Evolutionary conservation across 2,113 vertebrate genomes (phyloP).

Genomic region (Platanista minor): DNA sequence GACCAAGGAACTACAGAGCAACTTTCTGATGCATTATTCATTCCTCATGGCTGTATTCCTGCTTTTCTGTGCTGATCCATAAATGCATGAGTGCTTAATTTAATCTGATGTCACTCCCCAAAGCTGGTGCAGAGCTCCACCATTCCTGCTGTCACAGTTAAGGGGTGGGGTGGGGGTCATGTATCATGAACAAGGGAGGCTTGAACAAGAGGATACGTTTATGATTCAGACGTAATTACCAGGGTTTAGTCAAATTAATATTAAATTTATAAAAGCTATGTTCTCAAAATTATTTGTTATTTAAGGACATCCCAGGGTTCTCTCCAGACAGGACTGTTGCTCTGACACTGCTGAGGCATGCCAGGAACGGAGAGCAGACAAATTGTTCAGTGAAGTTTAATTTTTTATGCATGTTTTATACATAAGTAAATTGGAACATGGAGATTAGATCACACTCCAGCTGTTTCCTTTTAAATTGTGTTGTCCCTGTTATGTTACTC

Average conservation of each 20-base stretch:
- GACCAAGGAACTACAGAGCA: slow-evolving; percentile 58
- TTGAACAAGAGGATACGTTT: slow-evolving; percentile 46
- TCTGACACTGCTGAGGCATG: slow-evolving; percentile 54
- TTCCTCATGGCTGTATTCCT: slow-evolving; percentile 63
- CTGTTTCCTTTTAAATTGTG: slow-evolving; percentile 78
- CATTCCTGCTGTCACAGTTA: slow-evolving; percentile 43
- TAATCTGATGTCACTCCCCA: slow-evolving; percentile 77
- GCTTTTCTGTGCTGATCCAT: slow-evolving; percentile 69
- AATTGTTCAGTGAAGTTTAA: slow-evolving; percentile 78
- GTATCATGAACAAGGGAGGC: slow-evolving; percentile 33
- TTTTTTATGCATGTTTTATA: slow-evolving; percentile 82
- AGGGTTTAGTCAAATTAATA: slow-evolving; percentile 76
- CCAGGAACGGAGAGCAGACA: slow-evolving; percentile 72
- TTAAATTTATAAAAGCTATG: slow-evolving; percentile 66
- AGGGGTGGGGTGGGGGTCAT: slow-evolving; percentile 35
- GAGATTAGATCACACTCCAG: slow-evolving; percentile 81
- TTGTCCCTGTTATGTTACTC: slow-evolving; percentile 70
- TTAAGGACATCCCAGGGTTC: slow-evolving; percentile 67
- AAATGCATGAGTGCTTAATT: slow-evolving; percentile 79
- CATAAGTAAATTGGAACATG: slow-evolving; percentile 81
- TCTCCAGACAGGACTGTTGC: slow-evolving; percentile 65
- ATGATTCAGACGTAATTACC: slow-evolving; percentile 61
- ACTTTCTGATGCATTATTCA: slow-evolving; percentile 77
- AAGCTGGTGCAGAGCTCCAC: not conserved
- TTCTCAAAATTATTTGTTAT: slow-evolving; percentile 76